Conservation (phyloP, 2,888 invertebrate species). For the Drosophila mulleri region DNA sequence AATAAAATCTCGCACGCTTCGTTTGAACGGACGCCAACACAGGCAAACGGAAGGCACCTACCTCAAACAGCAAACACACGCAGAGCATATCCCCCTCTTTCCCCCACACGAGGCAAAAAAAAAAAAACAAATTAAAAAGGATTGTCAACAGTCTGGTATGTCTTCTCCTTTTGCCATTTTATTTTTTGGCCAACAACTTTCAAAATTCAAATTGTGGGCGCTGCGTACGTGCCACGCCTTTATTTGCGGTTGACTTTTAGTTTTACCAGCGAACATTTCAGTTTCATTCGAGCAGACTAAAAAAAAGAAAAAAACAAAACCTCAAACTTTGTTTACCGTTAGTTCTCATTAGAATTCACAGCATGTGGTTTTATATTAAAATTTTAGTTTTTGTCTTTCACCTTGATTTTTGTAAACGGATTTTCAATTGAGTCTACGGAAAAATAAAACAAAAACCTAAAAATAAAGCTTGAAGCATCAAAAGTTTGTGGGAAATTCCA, state of each 20-base stretch:
- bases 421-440: slow-evolving; percentile 38
- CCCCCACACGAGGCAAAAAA: neutral
- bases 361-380: slow-evolving; percentile 32
- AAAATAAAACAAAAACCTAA: slow-evolving; percentile 1
- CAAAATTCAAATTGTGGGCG: slow-evolving; percentile 62
- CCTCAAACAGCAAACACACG: neutral
- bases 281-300: slow-evolving; percentile 15
- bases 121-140: slow-evolving; percentile 55
- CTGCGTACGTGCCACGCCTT: slow-evolving; percentile 58
- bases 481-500: neutral
- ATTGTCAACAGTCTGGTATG: slow-evolving; percentile 56
- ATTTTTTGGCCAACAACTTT: slow-evolving; percentile 29
- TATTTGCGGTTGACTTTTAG: slow-evolving; percentile 54
- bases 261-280: slow-evolving; percentile 39
- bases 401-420: slow-evolving; percentile 23
- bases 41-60: slow-evolving; percentile 17
- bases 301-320: neutral
- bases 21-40: slow-evolving; percentile 46
- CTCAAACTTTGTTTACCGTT: slow-evolving; percentile 32
- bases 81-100: no score
- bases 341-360: slow-evolving; percentile 56
- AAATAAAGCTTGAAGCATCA: neutral
- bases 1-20: slow-evolving; percentile 75
- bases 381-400: neutral
- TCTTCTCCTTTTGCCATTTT: neutral